phyloP scores from a whole-genome alignment of 2,113 vertebrate species.

The Asarcornis scutulata region DNA sequence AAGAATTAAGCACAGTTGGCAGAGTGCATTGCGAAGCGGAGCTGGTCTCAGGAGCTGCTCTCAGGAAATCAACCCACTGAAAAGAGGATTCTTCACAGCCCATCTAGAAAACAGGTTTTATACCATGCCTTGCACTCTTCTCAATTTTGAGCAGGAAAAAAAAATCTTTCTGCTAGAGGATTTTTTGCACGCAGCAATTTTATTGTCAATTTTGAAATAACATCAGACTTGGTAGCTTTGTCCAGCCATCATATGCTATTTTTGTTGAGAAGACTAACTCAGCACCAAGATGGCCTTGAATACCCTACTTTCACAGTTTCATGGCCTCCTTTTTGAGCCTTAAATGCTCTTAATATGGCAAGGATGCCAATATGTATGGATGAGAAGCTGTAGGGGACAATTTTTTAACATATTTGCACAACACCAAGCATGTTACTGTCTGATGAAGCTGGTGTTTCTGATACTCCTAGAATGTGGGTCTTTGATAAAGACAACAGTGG shows the following conservation, averaged over 20 bases:
- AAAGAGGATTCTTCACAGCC: background rate
- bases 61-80: background rate
- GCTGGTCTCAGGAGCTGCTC: background rate
- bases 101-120: background rate
- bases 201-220: background rate
- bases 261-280: background rate
- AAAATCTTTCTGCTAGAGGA: background rate
- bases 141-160: background rate
- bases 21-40: background rate
- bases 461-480: background rate
- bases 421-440: background rate
- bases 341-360: background rate
- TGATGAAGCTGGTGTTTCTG: background rate
- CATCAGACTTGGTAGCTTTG: background rate
- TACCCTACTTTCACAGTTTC: background rate
- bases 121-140: background rate
- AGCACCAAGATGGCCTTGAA: background rate
- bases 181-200: background rate
- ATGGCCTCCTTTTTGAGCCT: background rate
- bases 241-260: background rate
- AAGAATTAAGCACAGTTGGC: rapidly evolving
- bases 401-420: background rate
- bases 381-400: background rate
- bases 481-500: background rate
- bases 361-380: rapidly evolving